Evolutionary conservation across 2,113 vertebrate genomes (phyloP), one percentile per base, ranked within the genome.

Genomic region (Alligator sinensis): DNA sequence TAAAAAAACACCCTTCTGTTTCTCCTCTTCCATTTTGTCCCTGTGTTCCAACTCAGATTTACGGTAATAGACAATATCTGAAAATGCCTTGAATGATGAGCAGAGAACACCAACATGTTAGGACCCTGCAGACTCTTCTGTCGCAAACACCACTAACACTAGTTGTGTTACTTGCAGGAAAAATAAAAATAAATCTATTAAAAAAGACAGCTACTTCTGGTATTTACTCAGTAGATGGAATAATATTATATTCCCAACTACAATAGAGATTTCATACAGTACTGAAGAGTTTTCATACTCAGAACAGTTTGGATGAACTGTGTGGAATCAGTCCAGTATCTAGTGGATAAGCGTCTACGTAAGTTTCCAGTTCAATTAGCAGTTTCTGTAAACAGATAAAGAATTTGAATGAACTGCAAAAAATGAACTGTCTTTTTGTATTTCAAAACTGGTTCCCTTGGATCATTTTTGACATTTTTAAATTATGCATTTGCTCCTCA

Each of bases 1-100:
- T 30, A 47, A 90, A 88, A 77, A 30, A 89, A 62, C 18, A 30
- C 47, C 2, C 55, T 77, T 77, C 2, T 21, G 5, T 75, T 82
- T 82, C 2, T 0, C 0, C 70, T 82, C 28, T 79, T 89, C 25
- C 1, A 1, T 59, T 75, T 28, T 3, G 19, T 82, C 88, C 11
- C 92, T 2, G 16, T 89, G n/a, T 24, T 87, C 21, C 27, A 66
- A 66, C 17, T 66, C 64, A 34, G 30, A 64, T 47, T n/a, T 28
- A 77, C 77, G 70, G 12, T 34, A 86, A 60, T 0, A 0, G 70
- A 19, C 5, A 47, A 47, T 60, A 1, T 64, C 13, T 86, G 83
- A 63, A 84, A 84, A 15, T 18, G 77, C 1, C 17, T 70, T 28
- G 55, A 64, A 70, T 79, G 30, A 30, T 3, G 25, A 84, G 30